A percentile compares a stretch with the other conserved stretches of the same genome.
Conservation (phyloP, 2,113 vertebrate species). For the Lepus europaeus region DNA sequence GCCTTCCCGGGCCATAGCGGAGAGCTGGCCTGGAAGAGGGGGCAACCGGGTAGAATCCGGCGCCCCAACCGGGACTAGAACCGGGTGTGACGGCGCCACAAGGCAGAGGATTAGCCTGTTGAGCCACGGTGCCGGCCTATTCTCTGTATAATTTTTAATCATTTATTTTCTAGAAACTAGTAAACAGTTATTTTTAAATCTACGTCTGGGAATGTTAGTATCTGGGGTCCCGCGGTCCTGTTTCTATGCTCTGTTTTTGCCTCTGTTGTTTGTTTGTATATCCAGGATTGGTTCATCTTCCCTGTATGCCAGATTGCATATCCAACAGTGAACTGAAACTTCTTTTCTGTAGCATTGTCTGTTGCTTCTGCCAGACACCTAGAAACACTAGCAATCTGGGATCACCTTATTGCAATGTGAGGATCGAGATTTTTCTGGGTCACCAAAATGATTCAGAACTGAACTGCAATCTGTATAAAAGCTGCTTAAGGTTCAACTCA, state of each 20-base stretch:
- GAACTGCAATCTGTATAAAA: constrained; percentile 22
- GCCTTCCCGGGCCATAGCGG: too few relatives aligned
- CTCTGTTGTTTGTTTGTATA: constrained; percentile 23
- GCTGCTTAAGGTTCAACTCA: constrained; percentile 13
- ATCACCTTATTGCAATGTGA: constrained; percentile 26
- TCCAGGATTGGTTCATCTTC: constrained; percentile 29
- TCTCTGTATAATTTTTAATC: constrained; percentile 22
- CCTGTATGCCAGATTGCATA: neutral
- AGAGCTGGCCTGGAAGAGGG: too few relatives aligned
- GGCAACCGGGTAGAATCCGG: too few relatives aligned
- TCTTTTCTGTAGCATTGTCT: constrained; percentile 28
- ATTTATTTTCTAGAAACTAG: neutral
- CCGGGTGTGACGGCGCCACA: too few relatives aligned
- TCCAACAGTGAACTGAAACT: neutral
- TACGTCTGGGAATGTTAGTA: constrained; percentile 10
- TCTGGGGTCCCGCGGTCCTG: neutral
- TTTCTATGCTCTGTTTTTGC: neutral
- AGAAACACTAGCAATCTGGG: neutral
- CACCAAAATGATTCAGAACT: constrained; percentile 36
- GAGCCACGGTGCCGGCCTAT: neutral
- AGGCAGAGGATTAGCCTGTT: too few relatives aligned
- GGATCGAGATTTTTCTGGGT: neutral
- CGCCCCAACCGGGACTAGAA: too few relatives aligned
- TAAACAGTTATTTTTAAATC: constrained; percentile 45
- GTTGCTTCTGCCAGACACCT: neutral